Conservation (phyloP, 2,888 invertebrate genomes). For the Tinea semifulvella region DNA sequence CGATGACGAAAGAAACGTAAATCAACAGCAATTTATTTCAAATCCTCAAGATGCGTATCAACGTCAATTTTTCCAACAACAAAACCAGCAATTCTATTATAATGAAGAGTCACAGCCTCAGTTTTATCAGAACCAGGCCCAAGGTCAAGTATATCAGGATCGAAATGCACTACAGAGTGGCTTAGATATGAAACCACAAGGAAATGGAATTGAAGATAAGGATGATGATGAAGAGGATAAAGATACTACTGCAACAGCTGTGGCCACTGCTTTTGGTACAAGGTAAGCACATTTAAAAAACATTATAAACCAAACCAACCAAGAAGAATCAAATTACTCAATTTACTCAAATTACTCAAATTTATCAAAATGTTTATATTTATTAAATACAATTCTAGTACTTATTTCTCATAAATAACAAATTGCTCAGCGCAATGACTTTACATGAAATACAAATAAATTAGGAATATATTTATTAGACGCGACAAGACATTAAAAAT, state of each 20-base stretch:
- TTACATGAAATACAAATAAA: no score
- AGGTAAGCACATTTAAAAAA: no score
- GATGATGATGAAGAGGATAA: constrained; percentile 27
- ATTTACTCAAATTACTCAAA: no score
- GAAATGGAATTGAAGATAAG: constrained; percentile 37
- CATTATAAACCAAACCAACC: no score
- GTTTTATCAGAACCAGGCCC: constrained; percentile 18
- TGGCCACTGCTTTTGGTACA: constrained; percentile 53
- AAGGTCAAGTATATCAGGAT: constrained; percentile 25
- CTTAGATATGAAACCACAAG: constrained; percentile 44
- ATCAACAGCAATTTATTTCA: constrained; percentile 13
- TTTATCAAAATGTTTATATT: no score
- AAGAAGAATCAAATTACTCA: no score
- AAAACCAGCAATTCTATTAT: constrained; percentile 8
- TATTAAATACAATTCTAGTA: no score
- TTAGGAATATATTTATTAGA: no score
- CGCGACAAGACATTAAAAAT: no score
- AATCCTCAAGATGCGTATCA: constrained; percentile 4
- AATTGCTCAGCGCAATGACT: no score
- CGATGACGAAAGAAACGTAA: background rate
- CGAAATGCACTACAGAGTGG: constrained; percentile 39
- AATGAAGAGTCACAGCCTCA: background rate
- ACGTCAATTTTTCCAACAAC: constrained; percentile 15
- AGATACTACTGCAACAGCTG: constrained; percentile 40
- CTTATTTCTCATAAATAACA: no score